Percentiles rank a stretch among this genome's conserved stretches.
Conservation (phyloP, 2,797 vertebrate genomes). For the Danio aesculapii region DNA sequence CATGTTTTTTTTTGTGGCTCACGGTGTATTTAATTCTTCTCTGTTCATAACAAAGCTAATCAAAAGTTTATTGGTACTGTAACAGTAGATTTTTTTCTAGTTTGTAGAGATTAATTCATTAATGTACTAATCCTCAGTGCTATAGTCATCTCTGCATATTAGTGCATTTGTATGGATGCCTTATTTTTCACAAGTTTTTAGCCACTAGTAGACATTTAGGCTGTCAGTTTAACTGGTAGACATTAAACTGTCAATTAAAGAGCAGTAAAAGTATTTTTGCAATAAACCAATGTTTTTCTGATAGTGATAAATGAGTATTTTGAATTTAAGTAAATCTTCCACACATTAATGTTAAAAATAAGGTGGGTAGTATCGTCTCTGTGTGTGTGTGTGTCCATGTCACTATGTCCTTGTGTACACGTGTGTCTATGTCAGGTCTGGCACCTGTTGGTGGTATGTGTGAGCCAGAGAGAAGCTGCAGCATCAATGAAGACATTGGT, state of each 20-base stretch:
- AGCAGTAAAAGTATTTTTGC: not conserved
- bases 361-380: constrained; percentile 8
- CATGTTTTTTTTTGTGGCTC: not conserved
- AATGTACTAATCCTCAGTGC: constrained; percentile 6
- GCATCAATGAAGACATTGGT: constrained; percentile 98
- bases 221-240: no score
- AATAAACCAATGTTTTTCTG: constrained; percentile 23
- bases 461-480: constrained; percentile 96
- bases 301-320: not conserved
- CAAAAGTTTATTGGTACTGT: constrained; percentile 26
- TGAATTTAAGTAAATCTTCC: no score
- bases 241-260: not conserved
- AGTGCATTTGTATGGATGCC: constrained; percentile 6
- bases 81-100: not conserved
- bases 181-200: not conserved
- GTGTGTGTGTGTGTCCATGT: constrained; percentile 45
- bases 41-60: constrained; percentile 45
- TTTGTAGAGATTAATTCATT: constrained; percentile 24
- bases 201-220: not conserved
- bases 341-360: not conserved
- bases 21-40: not conserved
- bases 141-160: constrained; percentile 8
- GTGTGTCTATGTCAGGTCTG: constrained; percentile 81
- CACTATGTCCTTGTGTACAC: constrained; percentile 59
- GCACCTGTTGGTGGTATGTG: constrained; percentile 98